phyloP scores from a whole-genome alignment of 2,113 vertebrate genomes.

The Empidonax traillii region DNA sequence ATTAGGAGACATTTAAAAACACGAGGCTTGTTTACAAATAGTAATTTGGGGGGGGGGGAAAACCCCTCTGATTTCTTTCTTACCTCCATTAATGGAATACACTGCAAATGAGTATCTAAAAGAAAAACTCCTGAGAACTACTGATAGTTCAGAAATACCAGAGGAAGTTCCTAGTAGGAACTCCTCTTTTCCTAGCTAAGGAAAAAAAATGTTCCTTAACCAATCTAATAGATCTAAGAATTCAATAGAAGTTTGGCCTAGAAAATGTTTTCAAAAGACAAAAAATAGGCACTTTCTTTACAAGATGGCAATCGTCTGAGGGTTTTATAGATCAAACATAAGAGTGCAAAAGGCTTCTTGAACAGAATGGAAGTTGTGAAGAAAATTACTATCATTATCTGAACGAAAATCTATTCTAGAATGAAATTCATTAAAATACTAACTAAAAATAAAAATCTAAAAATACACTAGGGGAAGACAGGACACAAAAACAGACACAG shows the following conservation, averaged over 20 bases:
- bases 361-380: not conserved
- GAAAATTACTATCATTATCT: not conserved
- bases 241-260: not conserved
- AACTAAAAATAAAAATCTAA: not conserved
- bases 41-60: not conserved
- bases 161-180: not conserved
- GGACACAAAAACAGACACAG: not conserved
- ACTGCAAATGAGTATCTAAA: not conserved
- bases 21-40: not conserved
- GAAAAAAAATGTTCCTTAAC: not conserved
- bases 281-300: not conserved
- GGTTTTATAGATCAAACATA: not conserved
- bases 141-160: not conserved
- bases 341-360: not conserved
- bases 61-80: not conserved
- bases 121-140: not conserved
- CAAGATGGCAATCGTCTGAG: not conserved
- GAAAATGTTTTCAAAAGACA: not conserved
- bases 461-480: not conserved
- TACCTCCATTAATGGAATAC: not conserved
- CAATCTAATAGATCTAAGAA: not conserved
- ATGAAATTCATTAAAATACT: not conserved
- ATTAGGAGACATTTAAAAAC: not conserved
- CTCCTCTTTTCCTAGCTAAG: not conserved
- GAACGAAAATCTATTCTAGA: not conserved